These are phyloP conservation scores for Ylistrum balloti DNA, from an alignment of 1,140 invertebrate genomes.

Conservation along the genomic window DNA sequence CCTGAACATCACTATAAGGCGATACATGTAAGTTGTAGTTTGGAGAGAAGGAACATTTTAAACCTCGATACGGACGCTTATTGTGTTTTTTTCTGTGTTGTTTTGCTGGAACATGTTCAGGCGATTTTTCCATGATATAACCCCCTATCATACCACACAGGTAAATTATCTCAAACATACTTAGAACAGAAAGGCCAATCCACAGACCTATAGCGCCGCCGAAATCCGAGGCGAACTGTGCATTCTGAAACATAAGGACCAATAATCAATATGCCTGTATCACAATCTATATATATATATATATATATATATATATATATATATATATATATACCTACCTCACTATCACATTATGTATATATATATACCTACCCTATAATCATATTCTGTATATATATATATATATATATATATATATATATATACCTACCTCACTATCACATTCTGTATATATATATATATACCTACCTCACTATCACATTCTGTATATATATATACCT, in stretches of 20 bases:
- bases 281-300: too few relatives aligned
- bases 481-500: too few relatives aligned
- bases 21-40: not conserved
- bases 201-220: slow-evolving; percentile 74
- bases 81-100: not conserved
- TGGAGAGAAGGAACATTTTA: not conserved
- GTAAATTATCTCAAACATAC: slow-evolving; percentile 70
- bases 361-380: too few relatives aligned
- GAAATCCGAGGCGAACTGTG: slow-evolving; percentile 73
- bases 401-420: too few relatives aligned
- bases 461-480: too few relatives aligned
- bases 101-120: not conserved
- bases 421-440: too few relatives aligned
- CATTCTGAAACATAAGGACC: slow-evolving; percentile 48
- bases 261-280: not conserved
- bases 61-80: not conserved
- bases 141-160: slow-evolving; percentile 48
- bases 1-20: too few relatives aligned
- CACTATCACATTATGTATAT: too few relatives aligned
- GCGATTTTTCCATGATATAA: not conserved
- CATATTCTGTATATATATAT: too few relatives aligned
- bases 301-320: too few relatives aligned
- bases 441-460: too few relatives aligned
- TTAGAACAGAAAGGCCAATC: slow-evolving; percentile 72
- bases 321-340: too few relatives aligned